A percentile compares a stretch with the other conserved stretches of the same genome.
These are phyloP conservation scores for Noctua janthe DNA, from an alignment of 2,888 invertebrate species.

Conservation along the genomic window DNA sequence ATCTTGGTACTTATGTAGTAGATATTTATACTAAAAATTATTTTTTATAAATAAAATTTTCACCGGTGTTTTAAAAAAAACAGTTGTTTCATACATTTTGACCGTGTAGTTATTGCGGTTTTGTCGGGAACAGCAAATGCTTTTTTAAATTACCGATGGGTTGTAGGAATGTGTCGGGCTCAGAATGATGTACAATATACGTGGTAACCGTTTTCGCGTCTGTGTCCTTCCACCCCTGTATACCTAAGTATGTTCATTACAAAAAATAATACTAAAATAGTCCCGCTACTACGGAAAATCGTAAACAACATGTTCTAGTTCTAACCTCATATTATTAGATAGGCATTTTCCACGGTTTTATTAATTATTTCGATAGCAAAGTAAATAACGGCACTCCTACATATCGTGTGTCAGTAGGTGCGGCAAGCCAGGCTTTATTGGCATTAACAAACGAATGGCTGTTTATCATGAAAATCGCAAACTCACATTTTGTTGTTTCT, in stretches of 20 bases:
- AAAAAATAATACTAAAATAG: background rate
- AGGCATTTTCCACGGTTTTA: constrained; percentile 37
- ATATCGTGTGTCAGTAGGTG: constrained; percentile 54
- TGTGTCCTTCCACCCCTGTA: no score
- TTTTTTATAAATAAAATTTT: no score
- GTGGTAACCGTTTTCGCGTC: no score
- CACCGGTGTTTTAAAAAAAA: no score
- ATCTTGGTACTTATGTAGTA: background rate
- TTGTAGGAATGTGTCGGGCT: no score
- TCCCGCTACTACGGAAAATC: background rate
- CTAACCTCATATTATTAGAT: constrained; percentile 1
- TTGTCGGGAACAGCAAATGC: no score
- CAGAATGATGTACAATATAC: no score
- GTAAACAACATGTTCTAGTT: background rate
- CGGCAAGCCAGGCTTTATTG: constrained; percentile 37
- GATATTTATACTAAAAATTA: no score
- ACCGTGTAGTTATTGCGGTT: no score
- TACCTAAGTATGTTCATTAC: no score
- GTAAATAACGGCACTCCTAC: constrained; percentile 62
- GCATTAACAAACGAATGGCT: constrained; percentile 35
- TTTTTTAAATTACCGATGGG: no score
- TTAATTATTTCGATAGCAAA: constrained; percentile 61
- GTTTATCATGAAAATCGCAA: constrained; percentile 54
- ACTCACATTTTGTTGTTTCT: background rate
- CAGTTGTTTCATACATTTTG: no score